These are phyloP conservation scores for Papio anubis DNA, from an alignment of 2,113 vertebrate species.

Conservation along the genomic window DNA sequence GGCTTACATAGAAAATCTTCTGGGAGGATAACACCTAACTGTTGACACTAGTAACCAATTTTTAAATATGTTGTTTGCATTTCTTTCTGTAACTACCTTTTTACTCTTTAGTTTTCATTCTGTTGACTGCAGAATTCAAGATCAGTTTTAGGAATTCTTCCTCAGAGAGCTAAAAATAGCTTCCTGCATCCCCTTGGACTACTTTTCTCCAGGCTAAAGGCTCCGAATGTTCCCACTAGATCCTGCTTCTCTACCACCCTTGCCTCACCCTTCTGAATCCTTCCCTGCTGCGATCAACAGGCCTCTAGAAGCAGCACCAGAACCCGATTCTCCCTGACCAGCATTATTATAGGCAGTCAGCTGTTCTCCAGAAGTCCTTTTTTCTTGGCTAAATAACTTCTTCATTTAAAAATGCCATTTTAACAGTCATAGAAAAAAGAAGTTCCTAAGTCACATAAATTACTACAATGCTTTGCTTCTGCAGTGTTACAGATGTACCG, in stretches of 20 bases:
- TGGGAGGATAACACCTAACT: not conserved
- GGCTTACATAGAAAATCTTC: not conserved
- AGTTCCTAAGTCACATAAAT: conserved; percentile 45
- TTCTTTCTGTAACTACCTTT: not conserved
- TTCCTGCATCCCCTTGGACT: not conserved
- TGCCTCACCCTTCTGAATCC: not conserved
- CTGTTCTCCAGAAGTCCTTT: conserved; percentile 37
- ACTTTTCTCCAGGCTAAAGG: conserved; percentile 3
- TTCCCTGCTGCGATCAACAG: not conserved
- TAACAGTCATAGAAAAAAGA: conserved; percentile 48
- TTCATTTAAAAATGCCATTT: conserved; percentile 58
- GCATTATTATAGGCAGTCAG: conserved; percentile 11
- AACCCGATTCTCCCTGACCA: not conserved
- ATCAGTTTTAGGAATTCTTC: conserved; percentile 32
- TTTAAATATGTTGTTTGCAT: not conserved
- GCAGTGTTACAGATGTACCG: not conserved
- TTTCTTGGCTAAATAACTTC: conserved; percentile 20
- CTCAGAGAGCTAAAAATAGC: conserved; percentile 11
- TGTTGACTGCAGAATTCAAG: not conserved
- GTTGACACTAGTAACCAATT: not conserved
- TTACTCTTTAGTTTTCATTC: conserved; percentile 4
- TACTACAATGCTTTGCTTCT: conserved; percentile 27
- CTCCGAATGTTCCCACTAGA: not conserved
- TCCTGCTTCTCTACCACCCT: not conserved
- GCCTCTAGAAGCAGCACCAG: not conserved